Evolutionary conservation across 2,113 vertebrate species (phyloP).

Genomic region (Channa maculata): DNA sequence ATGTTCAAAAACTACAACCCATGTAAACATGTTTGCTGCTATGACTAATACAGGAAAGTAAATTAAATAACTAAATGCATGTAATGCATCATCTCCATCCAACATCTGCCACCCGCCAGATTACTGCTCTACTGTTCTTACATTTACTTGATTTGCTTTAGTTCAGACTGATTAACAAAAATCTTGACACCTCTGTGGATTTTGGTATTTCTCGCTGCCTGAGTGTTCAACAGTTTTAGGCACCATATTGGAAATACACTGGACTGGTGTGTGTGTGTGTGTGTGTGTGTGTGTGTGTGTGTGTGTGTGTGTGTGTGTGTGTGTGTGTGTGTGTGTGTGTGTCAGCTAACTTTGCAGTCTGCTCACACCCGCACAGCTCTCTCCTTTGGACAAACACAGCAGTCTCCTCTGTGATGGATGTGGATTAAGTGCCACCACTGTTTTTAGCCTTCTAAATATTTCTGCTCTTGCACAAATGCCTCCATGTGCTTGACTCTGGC

Average conservation of each 20-base stretch:
- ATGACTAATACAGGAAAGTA: no score
- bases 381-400: slow-evolving; percentile 78
- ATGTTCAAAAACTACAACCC: no score
- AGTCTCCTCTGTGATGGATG: slow-evolving; percentile 82
- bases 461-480: slow-evolving; percentile 72
- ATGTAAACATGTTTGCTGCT: no score
- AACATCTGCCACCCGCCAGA: no score
- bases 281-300: neutral
- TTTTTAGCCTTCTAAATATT: slow-evolving; percentile 84
- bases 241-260: slow-evolving; percentile 21
- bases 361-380: slow-evolving; percentile 69
- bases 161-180: no score
- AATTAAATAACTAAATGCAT: no score
- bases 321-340: slow-evolving; percentile 3
- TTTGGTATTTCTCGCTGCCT: neutral
- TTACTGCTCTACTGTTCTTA: no score
- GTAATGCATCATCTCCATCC: no score
- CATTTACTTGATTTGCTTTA: no score
- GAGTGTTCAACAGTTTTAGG: slow-evolving; percentile 6
- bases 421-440: slow-evolving; percentile 78
- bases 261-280: neutral
- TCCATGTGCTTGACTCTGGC: slow-evolving; percentile 77
- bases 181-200: no score
- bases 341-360: slow-evolving; percentile 70
- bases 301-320: no score